Percentiles rank a stretch among this genome's conserved stretches.
Conservation (phyloP, 1,140 invertebrate species). For the Dendroctonus valens region DNA sequence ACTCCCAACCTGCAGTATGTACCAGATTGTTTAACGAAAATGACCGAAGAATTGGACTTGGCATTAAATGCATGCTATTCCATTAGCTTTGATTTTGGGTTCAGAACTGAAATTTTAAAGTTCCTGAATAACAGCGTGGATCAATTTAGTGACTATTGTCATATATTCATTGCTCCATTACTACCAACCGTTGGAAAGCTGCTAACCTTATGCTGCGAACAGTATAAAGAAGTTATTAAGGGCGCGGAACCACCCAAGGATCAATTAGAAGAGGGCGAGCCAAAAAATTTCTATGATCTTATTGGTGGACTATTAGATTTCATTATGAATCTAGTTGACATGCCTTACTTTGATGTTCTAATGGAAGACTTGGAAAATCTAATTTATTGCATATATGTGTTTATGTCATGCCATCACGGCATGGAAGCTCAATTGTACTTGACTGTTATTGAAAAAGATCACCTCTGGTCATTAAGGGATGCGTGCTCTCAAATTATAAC, state of each 20-base stretch:
- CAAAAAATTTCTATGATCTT: conserved; percentile 21
- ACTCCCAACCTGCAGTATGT: conserved; percentile 8
- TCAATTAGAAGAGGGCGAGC: conserved; percentile 4
- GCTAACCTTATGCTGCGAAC: conserved; percentile 19
- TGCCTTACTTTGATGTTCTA: conserved; percentile 27
- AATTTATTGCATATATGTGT: conserved; percentile 26
- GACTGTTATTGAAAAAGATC: conserved; percentile 1
- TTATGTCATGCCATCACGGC: conserved; percentile 26
- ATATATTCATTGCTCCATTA: conserved; percentile 17
- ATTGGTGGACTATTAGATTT: conserved; percentile 11
- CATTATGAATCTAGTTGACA: conserved; percentile 16
- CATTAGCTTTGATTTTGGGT: conserved; percentile 17
- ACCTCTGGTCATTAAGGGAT: conserved; percentile 13
- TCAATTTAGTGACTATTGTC: conserved; percentile 8
- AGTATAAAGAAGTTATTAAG: conserved; percentile 22
- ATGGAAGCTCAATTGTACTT: conserved; percentile 22
- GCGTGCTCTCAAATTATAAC: conserved; percentile 11
- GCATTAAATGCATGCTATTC: conserved; percentile 19
- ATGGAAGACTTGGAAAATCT: conserved; percentile 31
- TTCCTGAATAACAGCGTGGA: conserved; percentile 16
- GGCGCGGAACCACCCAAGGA: conserved; percentile 10
- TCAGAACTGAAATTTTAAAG: conserved; percentile 28
- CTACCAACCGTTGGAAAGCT: conserved; percentile 24
- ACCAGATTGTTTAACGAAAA: conserved; percentile 19
- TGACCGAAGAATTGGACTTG: conserved; percentile 15